Percentiles rank a stretch among this genome's conserved stretches.
Conservation (phyloP, 2,113 vertebrate species). For the Mustelus asterias region DNA sequence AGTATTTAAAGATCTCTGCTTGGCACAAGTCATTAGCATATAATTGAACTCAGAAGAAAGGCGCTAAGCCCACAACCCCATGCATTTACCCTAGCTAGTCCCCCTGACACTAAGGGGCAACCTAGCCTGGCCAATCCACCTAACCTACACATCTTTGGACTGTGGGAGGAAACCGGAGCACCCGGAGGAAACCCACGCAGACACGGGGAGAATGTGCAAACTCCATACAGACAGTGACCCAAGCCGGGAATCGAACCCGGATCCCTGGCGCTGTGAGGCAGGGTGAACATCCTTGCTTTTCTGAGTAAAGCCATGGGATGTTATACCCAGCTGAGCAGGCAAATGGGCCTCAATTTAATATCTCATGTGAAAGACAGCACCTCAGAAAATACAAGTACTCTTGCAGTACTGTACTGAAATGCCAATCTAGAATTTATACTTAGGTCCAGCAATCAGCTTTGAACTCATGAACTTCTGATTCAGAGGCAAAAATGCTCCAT, state of each 20-base stretch:
- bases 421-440: not conserved
- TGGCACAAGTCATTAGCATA: constrained; percentile 76
- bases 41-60: constrained; percentile 82
- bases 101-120: too few species aligned
- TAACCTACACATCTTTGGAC: too few species aligned
- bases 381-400: not conserved
- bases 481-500: not conserved
- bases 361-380: not conserved
- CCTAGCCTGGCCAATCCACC: too few species aligned
- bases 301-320: not conserved
- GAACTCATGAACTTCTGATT: not conserved
- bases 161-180: too few species aligned
- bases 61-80: constrained; percentile 39
- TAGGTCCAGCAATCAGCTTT: not conserved
- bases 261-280: too few species aligned
- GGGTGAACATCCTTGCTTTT: not conserved
- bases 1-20: constrained; percentile 91
- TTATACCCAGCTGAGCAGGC: not conserved
- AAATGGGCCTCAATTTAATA: not conserved
- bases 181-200: too few species aligned
- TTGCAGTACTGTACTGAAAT: not conserved
- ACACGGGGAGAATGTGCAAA: too few species aligned
- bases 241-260: too few species aligned
- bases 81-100: too few species aligned
- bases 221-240: too few species aligned